Conservation (phyloP, 2,113 vertebrate species). For the Odocoileus virginianus region DNA sequence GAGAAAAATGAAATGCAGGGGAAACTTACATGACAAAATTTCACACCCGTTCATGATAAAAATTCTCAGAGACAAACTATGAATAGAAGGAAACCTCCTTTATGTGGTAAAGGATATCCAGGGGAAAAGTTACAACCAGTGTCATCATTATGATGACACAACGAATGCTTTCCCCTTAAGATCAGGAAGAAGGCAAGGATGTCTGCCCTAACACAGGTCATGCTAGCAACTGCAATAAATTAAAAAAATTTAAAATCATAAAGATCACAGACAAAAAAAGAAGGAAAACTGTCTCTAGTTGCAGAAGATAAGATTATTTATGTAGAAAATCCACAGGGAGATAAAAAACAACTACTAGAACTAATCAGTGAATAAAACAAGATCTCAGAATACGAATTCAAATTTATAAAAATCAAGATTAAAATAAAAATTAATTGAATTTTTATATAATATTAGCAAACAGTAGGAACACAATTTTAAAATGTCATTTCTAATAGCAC, state of each 20-base stretch:
- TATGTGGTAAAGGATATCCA: neutral
- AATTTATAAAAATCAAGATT: neutral
- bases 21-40: neutral
- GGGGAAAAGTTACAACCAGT: neutral
- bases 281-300: neutral
- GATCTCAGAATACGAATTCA: neutral
- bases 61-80: neutral
- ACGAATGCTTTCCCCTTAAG: neutral
- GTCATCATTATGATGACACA: neutral
- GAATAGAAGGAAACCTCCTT: neutral
- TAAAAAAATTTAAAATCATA: neutral
- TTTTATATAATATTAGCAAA: neutral
- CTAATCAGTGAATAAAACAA: neutral
- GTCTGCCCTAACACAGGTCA: neutral
- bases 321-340: neutral
- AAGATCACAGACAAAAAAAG: neutral
- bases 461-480: neutral
- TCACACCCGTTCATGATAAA: neutral
- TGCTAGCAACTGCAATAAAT: neutral
- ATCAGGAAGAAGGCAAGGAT: neutral
- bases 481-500: neutral
- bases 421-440: neutral
- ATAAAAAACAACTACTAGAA: neutral
- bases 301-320: neutral
- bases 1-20: neutral